Evolutionary conservation across 37 sponge, comb jelly and placozoan species (phyloP), one percentile per base, ranked within the genome.

Genomic region (Tethya wilhelma): DNA sequence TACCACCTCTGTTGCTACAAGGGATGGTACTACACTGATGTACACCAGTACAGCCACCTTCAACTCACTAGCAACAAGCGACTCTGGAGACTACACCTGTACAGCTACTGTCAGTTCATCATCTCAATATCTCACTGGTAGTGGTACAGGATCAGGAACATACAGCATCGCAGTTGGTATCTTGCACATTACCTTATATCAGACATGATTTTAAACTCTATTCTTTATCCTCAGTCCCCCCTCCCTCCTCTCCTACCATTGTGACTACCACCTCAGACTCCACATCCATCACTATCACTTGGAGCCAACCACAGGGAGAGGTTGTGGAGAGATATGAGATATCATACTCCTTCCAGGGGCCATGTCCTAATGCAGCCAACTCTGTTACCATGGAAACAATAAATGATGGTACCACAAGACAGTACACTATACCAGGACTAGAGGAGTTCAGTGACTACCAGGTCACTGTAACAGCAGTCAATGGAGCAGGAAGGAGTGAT

Each of bases 201-300:
- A n/a, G n/a, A n/a, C n/a, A n/a, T n/a, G n/a, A n/a, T n/a, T n/a
- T n/a, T n/a, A n/a, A n/a, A n/a, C n/a, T n/a, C n/a, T n/a, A n/a
- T n/a, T n/a, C n/a, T n/a, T n/a, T n/a, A n/a, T n/a, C n/a, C n/a
- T n/a, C n/a, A n/a, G n/a, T n/a, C n/a, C 17, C 42, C 71, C 44
- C 71, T 2, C 44, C 44, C 42, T n/a, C 71, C 29, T 25, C 71
- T 17, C 42, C 71, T 28, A 33, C 71, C 29, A 12, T 20, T 30
- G 17, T 69, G 14, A 69, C 23, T 12, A 26, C 4, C 34, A 11
- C 42, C 39, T 38, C 57, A 56, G n/a, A 37, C 26, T 49, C 55
- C 55, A 69, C 69, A n/a, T 80, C 80, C 70, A 69, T 80, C 70
- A 69, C 69, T 37, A 37, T 69, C 70, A 66, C 58, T 40, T 67